Evolutionary conservation across 1,140 invertebrate species (phyloP), one percentile per base, ranked within the genome.

Genomic region (Thalassaphorura encarpata): DNA sequence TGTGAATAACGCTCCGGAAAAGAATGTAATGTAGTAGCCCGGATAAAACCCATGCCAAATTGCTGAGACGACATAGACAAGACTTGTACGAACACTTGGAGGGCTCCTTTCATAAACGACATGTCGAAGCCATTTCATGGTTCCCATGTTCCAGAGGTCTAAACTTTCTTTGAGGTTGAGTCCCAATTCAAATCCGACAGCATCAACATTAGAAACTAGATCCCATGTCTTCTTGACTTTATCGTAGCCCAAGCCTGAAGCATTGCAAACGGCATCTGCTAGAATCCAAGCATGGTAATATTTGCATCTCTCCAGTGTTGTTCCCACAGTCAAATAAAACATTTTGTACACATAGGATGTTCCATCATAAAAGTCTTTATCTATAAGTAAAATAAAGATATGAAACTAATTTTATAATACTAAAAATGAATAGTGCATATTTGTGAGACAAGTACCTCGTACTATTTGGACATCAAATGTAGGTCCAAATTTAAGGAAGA

Each of bases 201-300:
- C 83, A 70, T 95, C 82, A 15, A 97, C 87, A 70, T 97, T 97
- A 19, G 89, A 87, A 62, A 89, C 78, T 15, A 88, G 78, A 73
- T 97, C 87, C 93, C 93, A 99, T 15, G 45, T 60, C 24, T 56
- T 26, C 23, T 45, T 60, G 1, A 45, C 33, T 4, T 41, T 18
- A 33, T 62, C 78, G 65, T 83, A 89, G 0, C 91, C 91, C 59
- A 97, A 78, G 1, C 94, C 94, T 8, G 86, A 87, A 67, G 90
- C 86, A 71, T 97, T 96, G 70, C 89, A 95, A 62, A 95, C 85
- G 1, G 88, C 86, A 72, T 97, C 94, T 11, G 88, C 89, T 43
- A 97, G 75, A 31, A 89, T 77, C 93, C 94, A 98, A 3, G 92
- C 95, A 69, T 94, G 89, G 73, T 97, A 97, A 75, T 97, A 97